Percentiles rank a stretch among this genome's conserved stretches.
Conservation (phyloP, 1,140 invertebrate genomes). For the Pinna nobilis region DNA sequence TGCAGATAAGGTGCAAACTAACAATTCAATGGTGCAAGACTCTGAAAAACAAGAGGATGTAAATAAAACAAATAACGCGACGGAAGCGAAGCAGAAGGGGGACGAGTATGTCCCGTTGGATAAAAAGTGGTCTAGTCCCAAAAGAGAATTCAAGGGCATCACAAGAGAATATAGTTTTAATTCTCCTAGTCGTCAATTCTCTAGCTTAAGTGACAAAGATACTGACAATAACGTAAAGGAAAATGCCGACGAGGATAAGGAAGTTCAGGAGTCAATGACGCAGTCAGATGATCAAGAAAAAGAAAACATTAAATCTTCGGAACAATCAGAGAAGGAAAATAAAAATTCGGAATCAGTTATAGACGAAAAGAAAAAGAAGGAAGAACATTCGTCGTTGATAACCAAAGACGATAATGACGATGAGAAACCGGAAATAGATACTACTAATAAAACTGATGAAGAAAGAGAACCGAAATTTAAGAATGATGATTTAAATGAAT, state of each 20-base stretch:
- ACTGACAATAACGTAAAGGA: neutral
- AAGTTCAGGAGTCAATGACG: neutral
- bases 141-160: conserved; percentile 6
- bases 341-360: neutral
- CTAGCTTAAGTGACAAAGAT: neutral
- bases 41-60: neutral
- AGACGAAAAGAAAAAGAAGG: neutral
- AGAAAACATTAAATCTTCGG: neutral
- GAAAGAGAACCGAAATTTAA: neutral
- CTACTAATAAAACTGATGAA: neutral
- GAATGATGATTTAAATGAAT: neutral
- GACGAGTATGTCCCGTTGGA: conserved; percentile 14
- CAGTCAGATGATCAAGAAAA: neutral
- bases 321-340: neutral
- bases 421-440: neutral
- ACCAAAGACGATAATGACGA: neutral
- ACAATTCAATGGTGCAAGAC: too few relatives aligned
- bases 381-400: neutral
- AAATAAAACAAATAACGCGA: neutral
- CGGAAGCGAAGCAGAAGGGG: neutral
- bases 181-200: neutral
- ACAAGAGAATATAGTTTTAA: conserved; percentile 4
- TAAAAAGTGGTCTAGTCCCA: conserved; percentile 14
- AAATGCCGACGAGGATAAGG: neutral
- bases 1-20: too few relatives aligned